A percentile compares a stretch with the other conserved stretches of the same genome.
phyloP scores from a whole-genome alignment of 2,797 vertebrate genomes.

The Cacajao melanocephalus region DNA sequence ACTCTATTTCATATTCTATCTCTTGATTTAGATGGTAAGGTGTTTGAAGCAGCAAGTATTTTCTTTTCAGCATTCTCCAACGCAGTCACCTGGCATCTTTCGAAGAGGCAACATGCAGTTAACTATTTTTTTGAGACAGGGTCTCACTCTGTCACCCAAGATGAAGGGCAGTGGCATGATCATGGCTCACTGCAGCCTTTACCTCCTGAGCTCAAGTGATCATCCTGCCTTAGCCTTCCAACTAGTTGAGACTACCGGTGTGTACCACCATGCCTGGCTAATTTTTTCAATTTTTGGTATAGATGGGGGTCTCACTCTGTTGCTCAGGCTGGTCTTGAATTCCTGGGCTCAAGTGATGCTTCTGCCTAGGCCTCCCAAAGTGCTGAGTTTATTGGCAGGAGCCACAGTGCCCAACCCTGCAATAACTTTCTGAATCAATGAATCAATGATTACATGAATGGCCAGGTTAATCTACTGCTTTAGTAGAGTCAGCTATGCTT shows the following conservation, averaged over 20 bases:
- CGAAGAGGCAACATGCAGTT: neutral
- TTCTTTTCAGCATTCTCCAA: neutral
- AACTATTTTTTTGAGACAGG: neutral
- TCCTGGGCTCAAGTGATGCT: neutral
- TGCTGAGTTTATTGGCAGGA: neutral
- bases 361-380: neutral
- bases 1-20: neutral
- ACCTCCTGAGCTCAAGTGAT: neutral
- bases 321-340: neutral
- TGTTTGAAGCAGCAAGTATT: neutral
- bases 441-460: neutral
- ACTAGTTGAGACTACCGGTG: neutral
- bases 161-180: neutral
- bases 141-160: neutral
- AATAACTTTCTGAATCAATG: neutral
- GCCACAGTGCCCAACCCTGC: neutral
- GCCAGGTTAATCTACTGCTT: neutral
- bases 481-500: neutral
- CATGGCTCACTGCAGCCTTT: neutral
- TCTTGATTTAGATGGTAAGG: neutral
- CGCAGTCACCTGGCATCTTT: neutral
- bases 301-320: neutral
- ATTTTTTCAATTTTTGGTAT: neutral
- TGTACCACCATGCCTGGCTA: neutral
- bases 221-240: neutral